Evolutionary conservation across 92 coral and sea anemone species (phyloP), one percentile per base, ranked within the genome.

Genomic region (Zoanthus sansibaricus): DNA sequence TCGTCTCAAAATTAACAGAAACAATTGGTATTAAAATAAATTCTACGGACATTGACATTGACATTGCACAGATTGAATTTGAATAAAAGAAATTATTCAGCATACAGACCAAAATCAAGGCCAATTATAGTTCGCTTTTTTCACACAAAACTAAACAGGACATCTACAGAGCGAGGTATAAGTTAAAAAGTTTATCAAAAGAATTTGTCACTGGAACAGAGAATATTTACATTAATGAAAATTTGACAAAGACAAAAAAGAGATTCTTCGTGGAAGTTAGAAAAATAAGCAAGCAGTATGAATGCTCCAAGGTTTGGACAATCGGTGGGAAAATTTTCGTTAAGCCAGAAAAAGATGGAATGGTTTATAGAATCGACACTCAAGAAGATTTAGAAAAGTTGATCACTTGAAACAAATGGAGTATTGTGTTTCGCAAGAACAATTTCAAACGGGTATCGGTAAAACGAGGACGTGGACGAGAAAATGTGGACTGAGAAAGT

Each of bases 181-280:
- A 69, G 20, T 18, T 69, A 32, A 69, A 69, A 69, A 17, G 31
- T 32, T 21, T 69, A 10, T 17, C 20, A 32, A 69, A 69, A 69
- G 73, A 69, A 32, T 32, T 17, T 21, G 0, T 69, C 33, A 0
- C 20, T 0, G 73, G 73, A 21, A 32, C 33, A 14, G 13, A 69
- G 73, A 32, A 9, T 17, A 37, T 69, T 69, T 69, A 69, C 31
- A 69, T 69, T 37, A 69, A 69, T 37, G 73, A 69, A 69, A 69
- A 69, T 1, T 37, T 69, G 11, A 69, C 25, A 17, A 21, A 32
- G 32, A 32, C 73, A 48, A 48, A 48, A 69, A 69, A 69, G 73
- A 42, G 47, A 30, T 4, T 71, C 17, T 71, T 71, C 18, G 15
- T 0, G 42, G 76, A 71, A 71, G 76, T 71, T 12, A 71, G 76